Base-by-base conservation (phyloP, 2,797 vertebrate genomes). In the Gobionotothen gibberifrons region DNA sequence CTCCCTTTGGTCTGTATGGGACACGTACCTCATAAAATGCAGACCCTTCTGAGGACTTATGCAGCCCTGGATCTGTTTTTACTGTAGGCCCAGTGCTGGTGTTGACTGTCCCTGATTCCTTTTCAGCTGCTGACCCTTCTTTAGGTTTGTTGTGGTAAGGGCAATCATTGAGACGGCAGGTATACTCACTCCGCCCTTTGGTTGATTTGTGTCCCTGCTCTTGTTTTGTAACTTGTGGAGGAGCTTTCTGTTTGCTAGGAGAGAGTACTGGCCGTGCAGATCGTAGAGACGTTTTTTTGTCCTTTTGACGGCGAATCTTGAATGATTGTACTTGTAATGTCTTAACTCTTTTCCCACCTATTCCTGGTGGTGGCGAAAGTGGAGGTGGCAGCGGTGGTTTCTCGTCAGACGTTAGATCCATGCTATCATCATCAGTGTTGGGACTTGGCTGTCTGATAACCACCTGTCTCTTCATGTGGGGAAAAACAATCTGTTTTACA, bases 1-100 rank as follows among this genome's bases (percentile, higher is more conserved):
- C 69, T 55, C 39, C 26, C 11, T 71, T 71, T 22, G 61, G 55
- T 51, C 42, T 69, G 47, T 74, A 74, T 11, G 60, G 13, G 44
- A 19, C 4, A 12, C 0, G 15, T 16, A 48, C 9, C 13, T 52
- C 39, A 15, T 14, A 14, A 16, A 9, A 16, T 14, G 5, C 12
- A 2, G 13, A 13, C 8, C 6, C 12, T 36, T 32, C 5, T 13
- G 26, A 17, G 32, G 42, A 29, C 16, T 56, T 66, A 40, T 74
- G 42, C 15, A 56, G 9, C 16, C 3, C 16, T 14, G 8, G 48
- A 60, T 48, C 15, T 3, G 7, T 39, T 56, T 51, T 42, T 13
- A 21, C 36, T 73, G 40, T n/a, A 12, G 39, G 40, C 19, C 3
- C n/a, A 36, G 12, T 26, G n/a, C n/a, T 16, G 2, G 16, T 15